Evolutionary conservation across 2,888 invertebrate species (phyloP).

Genomic region (Leptopilina drosophilae): DNA sequence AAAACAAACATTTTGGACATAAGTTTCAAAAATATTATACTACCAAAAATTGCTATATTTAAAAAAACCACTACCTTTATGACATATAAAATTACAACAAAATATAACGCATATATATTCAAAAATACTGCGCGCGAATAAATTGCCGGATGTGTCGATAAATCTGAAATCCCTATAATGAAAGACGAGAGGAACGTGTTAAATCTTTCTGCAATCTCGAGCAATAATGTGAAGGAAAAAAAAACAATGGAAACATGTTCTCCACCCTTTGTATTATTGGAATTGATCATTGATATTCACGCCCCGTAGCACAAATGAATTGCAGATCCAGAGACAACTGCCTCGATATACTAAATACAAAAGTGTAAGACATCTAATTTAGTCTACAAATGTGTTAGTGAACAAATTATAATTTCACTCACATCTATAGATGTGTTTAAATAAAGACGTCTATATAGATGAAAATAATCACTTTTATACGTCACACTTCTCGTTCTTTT

Average conservation of each 20-base stretch:
- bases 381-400: background rate
- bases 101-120: background rate
- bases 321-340: conserved; percentile 57
- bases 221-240: conserved; percentile 20
- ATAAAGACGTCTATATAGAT: background rate
- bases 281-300: conserved; percentile 57
- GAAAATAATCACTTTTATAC: background rate
- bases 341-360: conserved; percentile 46
- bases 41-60: no score
- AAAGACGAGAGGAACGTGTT: conserved; percentile 11
- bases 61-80: background rate
- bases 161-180: conserved; percentile 17
- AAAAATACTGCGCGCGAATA: background rate
- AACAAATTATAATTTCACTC: background rate
- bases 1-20: no score
- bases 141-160: conserved; percentile 33
- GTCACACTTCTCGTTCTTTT: background rate
- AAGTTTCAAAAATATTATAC: no score
- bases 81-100: conserved; percentile 1
- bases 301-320: conserved; percentile 58
- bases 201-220: conserved; percentile 33
- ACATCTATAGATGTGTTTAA: background rate
- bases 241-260: conserved; percentile 29
- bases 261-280: conserved; percentile 32
- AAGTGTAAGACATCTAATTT: conserved; percentile 26